Evolutionary conservation across 2,797 vertebrate species (phyloP).

Genomic region (Bovichtus diacanthus): DNA sequence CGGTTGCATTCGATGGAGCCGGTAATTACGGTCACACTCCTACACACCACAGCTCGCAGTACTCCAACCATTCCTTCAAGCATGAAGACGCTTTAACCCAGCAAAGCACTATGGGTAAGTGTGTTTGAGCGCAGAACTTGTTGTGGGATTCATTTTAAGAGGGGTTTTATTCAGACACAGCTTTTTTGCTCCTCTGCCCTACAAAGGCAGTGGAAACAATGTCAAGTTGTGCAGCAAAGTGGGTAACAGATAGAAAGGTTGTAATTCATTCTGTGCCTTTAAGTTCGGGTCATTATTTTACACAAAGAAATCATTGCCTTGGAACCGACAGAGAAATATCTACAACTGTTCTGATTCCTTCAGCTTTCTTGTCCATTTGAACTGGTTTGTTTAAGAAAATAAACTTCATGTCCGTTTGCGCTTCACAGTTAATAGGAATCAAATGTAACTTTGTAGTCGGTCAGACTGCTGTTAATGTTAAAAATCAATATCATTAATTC

Average conservation of each 20-base stretch:
- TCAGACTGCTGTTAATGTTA: neutral
- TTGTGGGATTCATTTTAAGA: neutral
- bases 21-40: conserved; percentile 95
- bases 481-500: neutral
- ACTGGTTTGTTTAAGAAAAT: neutral
- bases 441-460: neutral
- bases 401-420: neutral
- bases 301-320: neutral
- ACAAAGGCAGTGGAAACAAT: neutral
- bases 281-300: neutral
- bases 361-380: neutral
- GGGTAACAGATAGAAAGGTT: neutral
- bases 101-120: conserved; percentile 92
- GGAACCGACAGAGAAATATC: no score
- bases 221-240: neutral
- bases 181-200: neutral
- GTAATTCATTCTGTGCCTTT: neutral
- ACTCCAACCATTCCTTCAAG: conserved; percentile 95
- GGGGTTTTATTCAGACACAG: neutral
- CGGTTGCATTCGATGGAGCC: conserved; percentile 93
- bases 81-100: conserved; percentile 94
- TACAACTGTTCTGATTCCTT: neutral
- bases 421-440: neutral
- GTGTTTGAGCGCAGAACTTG: neutral
- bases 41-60: conserved; percentile 92